These are phyloP conservation scores for Drosophila serrata DNA, from an alignment of 1,140 invertebrate species.

Conservation along the genomic window DNA sequence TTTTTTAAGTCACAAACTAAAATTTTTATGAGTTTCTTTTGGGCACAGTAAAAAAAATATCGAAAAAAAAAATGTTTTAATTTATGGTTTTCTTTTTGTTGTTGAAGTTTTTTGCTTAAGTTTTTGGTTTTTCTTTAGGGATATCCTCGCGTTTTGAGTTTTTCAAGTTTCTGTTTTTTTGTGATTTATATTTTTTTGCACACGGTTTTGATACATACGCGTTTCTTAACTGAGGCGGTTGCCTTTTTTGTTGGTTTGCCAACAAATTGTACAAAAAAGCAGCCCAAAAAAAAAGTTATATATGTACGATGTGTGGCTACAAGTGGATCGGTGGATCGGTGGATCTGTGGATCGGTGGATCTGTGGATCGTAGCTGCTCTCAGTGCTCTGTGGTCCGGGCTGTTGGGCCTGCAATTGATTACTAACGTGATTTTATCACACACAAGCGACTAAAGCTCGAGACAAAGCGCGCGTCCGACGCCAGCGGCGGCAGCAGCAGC, in stretches of 20 bases:
- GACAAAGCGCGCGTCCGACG: slow-evolving; percentile 67
- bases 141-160: slow-evolving; percentile 18
- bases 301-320: slow-evolving; percentile 7
- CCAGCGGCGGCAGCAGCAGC: slow-evolving; percentile 31
- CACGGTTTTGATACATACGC: slow-evolving; percentile 37
- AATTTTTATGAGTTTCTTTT: neutral
- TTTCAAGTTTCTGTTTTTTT: neutral
- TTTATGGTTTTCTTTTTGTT: neutral
- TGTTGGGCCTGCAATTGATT: slow-evolving; percentile 85
- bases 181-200: slow-evolving; percentile 22
- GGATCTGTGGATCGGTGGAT: slow-evolving; percentile 27
- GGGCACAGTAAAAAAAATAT: slow-evolving; percentile 33
- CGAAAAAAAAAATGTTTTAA: slow-evolving; percentile 30
- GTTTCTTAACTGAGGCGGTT: slow-evolving; percentile 26
- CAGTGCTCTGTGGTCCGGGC: slow-evolving; percentile 73
- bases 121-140: slow-evolving; percentile 1
- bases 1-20: slow-evolving; percentile 19
- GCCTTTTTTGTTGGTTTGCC: neutral
- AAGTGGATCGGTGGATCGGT: slow-evolving; percentile 30
- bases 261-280: slow-evolving; percentile 21
- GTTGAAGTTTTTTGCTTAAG: slow-evolving; percentile 6
- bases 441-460: slow-evolving; percentile 85
- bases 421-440: slow-evolving; percentile 85
- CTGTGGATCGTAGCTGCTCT: slow-evolving; percentile 53
- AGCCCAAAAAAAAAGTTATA: slow-evolving; percentile 24